A percentile compares a stretch with the other conserved stretches of the same genome.
Conservation (phyloP, 2,888 invertebrate species). For the Amphipoea oculea region DNA sequence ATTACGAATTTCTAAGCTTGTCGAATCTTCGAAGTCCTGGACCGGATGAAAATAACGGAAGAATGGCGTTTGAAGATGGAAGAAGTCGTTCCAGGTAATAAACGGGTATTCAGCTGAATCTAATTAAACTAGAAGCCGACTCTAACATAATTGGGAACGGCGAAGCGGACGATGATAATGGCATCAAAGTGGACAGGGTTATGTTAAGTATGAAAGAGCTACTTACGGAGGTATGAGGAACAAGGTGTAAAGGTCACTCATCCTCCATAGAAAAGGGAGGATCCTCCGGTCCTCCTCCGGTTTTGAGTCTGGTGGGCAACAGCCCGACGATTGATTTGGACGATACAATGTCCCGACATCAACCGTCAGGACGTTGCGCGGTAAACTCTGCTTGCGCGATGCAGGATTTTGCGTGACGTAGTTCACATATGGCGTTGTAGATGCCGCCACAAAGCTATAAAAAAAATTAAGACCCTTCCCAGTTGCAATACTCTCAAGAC, state of each 20-base stretch:
- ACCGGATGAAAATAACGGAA: background rate
- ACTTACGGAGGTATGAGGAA: too few relatives aligned
- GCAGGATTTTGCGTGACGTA: background rate
- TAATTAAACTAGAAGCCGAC: too few relatives aligned
- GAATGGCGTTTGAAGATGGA: background rate
- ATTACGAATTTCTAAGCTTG: background rate
- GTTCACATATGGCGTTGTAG: background rate
- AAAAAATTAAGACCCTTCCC: background rate
- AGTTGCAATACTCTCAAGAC: slow-evolving; percentile 21
- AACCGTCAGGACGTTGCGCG: background rate
- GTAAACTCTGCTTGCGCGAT: background rate
- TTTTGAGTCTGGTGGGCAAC: background rate
- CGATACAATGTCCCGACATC: background rate
- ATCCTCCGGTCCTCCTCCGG: background rate
- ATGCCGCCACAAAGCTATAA: background rate
- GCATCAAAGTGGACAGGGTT: background rate
- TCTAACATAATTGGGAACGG: background rate
- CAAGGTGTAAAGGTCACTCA: too few relatives aligned
- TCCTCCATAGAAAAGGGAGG: background rate
- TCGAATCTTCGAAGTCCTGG: background rate
- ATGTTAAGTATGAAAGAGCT: background rate
- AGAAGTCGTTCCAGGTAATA: background rate
- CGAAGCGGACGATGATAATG: too few relatives aligned
- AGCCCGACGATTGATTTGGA: too few relatives aligned
- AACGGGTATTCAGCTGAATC: too few relatives aligned